Evolutionary conservation across 2,113 vertebrate genomes (phyloP), one percentile per base, ranked within the genome.

Genomic region (Pica pica): DNA sequence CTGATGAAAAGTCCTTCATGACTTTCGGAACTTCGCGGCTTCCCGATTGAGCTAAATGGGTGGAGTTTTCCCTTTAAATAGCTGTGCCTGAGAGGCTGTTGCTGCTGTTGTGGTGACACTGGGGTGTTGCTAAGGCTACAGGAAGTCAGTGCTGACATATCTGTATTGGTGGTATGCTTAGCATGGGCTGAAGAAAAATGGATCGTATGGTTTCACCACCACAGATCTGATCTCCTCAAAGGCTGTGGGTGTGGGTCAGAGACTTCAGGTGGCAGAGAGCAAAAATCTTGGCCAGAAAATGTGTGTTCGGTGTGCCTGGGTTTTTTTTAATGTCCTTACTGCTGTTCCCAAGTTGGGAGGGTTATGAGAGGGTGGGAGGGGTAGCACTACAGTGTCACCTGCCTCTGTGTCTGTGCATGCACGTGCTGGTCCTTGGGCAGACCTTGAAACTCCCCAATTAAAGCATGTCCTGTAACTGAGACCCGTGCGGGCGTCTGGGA

Each of bases 21-120:
- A 65, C 88, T 63, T 77, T 81, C 0, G 12, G 39, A 47, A 47
- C 71, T 86, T 90, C 5, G 0, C 3, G 2, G 75, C 49, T 88
- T 65, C 35, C 0, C 16, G 81, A 37, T 23, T 0, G n/a, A 74
- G 81, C 47, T 14, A n/a, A 53, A 46, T 46, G 70, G 90, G 79
- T 91, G 74, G 94, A 89, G 83, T 85, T 96, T 96, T 96, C 84
- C 93, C 91, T 94, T 92, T 84, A 92, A 95, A 87, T 82, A 96
- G 87, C 70, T 47, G 53, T 1, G 11, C 55, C 44, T 2, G 3
- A 61, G 90, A 87, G 50, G 16, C 71, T 91, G 23, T 86, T 88
- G 75, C 61, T 64, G 74, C n/a, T 59, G 57, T 76, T 76, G 75
- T 67, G 55, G 73, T 80, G 89, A 81, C 61, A 35, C 23, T 41